Evolutionary conservation across 2,888 invertebrate species (phyloP).

Genomic region (Chloroclystis v-ata): DNA sequence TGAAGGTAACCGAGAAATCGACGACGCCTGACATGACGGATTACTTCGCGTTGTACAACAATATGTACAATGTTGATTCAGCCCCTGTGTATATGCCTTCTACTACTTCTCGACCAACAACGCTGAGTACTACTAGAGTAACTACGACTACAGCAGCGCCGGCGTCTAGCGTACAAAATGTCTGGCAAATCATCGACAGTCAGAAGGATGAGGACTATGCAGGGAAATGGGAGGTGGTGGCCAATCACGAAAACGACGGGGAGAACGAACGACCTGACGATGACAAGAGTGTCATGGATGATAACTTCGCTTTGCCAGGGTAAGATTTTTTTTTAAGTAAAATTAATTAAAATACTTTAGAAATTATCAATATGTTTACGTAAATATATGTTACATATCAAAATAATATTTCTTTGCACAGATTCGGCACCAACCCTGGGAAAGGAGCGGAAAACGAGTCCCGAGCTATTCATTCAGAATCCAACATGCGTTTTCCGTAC

Average conservation of each 20-base stretch:
- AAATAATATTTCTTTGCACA: conserved; percentile 34
- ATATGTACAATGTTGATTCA: conserved; percentile 46
- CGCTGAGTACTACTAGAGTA: conserved; percentile 31
- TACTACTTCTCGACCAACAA: conserved; percentile 19
- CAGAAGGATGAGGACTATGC: conserved; percentile 56
- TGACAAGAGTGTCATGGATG: conserved; percentile 37
- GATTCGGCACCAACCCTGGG: conserved; percentile 60
- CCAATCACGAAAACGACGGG: conserved; percentile 30
- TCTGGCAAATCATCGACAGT: conserved; percentile 70
- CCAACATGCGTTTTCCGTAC: conserved; percentile 64
- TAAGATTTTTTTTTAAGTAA: conserved; percentile 30
- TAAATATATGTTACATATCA: neutral
- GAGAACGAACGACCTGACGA: conserved; percentile 17
- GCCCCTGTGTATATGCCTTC: conserved; percentile 47
- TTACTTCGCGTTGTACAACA: conserved; percentile 55
- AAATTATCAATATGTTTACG: neutral
- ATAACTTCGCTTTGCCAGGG: conserved; percentile 68
- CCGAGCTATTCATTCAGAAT: conserved; percentile 65
- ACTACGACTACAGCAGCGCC: conserved; percentile 46
- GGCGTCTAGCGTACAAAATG: conserved; percentile 53
- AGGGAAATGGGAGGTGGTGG: conserved; percentile 58
- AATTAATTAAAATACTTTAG: too few relatives aligned
- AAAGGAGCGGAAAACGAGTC: conserved; percentile 70
- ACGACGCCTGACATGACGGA: conserved; percentile 44
- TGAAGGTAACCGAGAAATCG: conserved; percentile 28